These are phyloP conservation scores for Sanderia malayensis DNA, from an alignment of 30 jellyfish, hydroid and myxozoan genomes.

Conservation along the genomic window DNA sequence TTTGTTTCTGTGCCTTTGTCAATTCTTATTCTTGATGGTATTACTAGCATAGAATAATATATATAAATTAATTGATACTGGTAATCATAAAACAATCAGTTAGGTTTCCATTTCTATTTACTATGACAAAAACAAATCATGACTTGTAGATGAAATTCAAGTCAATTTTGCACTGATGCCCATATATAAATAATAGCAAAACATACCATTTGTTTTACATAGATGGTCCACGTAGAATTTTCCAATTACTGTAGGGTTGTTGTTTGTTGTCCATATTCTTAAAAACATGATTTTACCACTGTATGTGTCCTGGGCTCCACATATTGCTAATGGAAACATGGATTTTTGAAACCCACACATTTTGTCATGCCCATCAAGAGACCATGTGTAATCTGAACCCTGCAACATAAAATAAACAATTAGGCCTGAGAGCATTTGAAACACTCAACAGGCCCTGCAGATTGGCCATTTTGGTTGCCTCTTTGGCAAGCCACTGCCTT, in stretches of 20 bases:
- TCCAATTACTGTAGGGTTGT: slow-evolving; percentile 25
- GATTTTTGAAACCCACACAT: slow-evolving; percentile 9
- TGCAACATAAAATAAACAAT: too few species aligned
- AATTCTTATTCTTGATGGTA: slow-evolving; percentile 27
- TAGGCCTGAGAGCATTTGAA: too few species aligned
- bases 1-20: slow-evolving; percentile 33
- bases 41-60: neutral
- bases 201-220: slow-evolving; percentile 5
- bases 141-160: neutral
- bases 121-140: too few species aligned
- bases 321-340: slow-evolving; percentile 14
- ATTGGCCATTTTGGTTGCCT: too few species aligned
- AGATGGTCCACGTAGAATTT: slow-evolving; percentile 18
- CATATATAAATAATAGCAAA: too few species aligned
- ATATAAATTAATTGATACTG: neutral
- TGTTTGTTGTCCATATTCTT: slow-evolving; percentile 16
- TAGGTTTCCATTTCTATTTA: neutral
- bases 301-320: slow-evolving; percentile 32
- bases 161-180: too few species aligned
- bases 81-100: neutral
- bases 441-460: too few species aligned
- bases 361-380: slow-evolving; percentile 13
- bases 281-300: slow-evolving; percentile 12
- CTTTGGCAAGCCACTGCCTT: too few species aligned
- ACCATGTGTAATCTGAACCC: neutral